Evolutionary conservation across 2,797 vertebrate genomes (phyloP).

Genomic region (Coendou prehensilis): DNA sequence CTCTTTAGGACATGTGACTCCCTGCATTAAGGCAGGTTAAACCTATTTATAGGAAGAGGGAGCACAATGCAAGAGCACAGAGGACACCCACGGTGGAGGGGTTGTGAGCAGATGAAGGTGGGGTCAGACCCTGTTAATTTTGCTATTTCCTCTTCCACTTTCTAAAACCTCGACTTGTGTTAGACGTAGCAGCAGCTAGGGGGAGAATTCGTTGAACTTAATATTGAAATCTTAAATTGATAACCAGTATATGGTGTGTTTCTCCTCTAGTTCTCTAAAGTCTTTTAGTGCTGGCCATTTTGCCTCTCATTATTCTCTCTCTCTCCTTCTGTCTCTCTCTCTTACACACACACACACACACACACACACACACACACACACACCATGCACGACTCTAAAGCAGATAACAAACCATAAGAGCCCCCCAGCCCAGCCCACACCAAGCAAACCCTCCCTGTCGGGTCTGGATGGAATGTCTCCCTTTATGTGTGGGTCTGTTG

Average conservation of each 20-base stretch:
- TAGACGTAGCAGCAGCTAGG: not conserved
- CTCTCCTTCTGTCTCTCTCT: too few relatives aligned
- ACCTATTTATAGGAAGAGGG: not conserved
- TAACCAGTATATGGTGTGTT: not conserved
- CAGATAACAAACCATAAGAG: not conserved
- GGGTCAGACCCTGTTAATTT: not conserved
- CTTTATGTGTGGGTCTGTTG: not conserved
- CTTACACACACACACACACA: not conserved
- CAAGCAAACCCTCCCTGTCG: not conserved
- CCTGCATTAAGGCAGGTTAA: not conserved
- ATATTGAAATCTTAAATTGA: not conserved
- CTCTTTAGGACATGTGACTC: not conserved
- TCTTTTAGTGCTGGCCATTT: slow-evolving; percentile 9
- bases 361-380: not conserved
- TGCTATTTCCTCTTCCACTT: not conserved
- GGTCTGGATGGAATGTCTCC: slow-evolving; percentile 16
- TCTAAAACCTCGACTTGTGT: not conserved
- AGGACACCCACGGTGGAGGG: not conserved
- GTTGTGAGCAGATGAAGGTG: accelerated
- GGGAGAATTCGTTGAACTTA: not conserved
- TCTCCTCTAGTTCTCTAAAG: not conserved
- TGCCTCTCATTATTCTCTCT: not conserved
- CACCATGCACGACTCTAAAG: not conserved
- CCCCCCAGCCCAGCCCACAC: not conserved
- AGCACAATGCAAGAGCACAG: not conserved